phyloP scores from a whole-genome alignment of 2,797 vertebrate genomes.

The Uromys caudimaculatus region DNA sequence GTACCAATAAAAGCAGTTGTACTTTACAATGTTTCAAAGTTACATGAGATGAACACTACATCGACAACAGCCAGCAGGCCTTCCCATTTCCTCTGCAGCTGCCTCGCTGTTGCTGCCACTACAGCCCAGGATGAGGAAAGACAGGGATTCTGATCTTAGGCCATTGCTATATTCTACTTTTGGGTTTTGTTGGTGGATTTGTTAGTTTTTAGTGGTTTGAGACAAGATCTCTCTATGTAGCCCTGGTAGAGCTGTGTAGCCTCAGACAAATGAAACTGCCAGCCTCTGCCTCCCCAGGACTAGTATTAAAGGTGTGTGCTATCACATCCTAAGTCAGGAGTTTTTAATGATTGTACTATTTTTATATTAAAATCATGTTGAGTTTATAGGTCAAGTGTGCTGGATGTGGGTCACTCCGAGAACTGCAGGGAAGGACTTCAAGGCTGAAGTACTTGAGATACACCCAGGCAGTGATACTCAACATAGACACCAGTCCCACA shows the following conservation, averaged over 20 bases:
- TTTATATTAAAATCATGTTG: not conserved
- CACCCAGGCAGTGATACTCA: fast-evolving
- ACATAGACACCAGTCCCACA: not conserved
- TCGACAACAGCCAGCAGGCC: not conserved
- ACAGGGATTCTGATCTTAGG: not conserved
- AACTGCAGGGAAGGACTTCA: not conserved
- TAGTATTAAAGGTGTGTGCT: not conserved
- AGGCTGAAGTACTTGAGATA: fast-evolving
- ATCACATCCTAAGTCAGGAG: not conserved
- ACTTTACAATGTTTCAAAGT: not conserved
- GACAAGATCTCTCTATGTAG: not conserved
- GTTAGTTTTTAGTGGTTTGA: not conserved
- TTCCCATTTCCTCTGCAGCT: fast-evolving
- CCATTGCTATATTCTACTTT: not conserved
- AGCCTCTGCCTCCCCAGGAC: not conserved
- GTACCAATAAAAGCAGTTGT: not conserved
- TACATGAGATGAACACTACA: fast-evolving
- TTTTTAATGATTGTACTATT: not conserved
- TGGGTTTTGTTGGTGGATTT: not conserved
- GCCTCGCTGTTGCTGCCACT: not conserved
- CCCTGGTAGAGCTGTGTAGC: not conserved
- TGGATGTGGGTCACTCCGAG: not conserved
- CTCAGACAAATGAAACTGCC: not conserved
- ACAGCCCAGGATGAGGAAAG: not conserved
- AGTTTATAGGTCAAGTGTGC: not conserved